A percentile compares a stretch with the other conserved stretches of the same genome.
Evolutionary conservation across 1,140 invertebrate genomes (phyloP).

Genomic region (Parapsyche elsis): DNA sequence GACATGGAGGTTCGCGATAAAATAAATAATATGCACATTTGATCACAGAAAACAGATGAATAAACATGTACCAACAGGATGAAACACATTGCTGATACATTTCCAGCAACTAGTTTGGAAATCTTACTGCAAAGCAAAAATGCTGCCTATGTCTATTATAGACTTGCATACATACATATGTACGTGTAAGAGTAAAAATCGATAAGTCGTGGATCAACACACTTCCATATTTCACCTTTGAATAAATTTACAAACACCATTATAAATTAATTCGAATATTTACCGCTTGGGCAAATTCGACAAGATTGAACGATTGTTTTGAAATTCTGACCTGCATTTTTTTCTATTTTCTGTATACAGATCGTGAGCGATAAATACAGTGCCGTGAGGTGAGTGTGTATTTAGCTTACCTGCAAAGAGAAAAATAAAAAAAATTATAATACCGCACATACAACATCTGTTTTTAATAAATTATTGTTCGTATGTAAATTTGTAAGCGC

Average conservation of each 20-base stretch:
- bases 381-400: neutral
- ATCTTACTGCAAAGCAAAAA: no score
- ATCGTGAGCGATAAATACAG: constrained; percentile 4
- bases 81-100: no score
- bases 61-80: no score
- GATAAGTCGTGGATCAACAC: no score
- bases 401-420: neutral
- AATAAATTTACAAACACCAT: neutral
- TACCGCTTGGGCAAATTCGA: neutral
- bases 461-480: constrained; percentile 15
- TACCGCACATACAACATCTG: constrained; percentile 9
- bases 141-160: no score
- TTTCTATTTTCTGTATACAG: neutral
- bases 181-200: no score
- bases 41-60: no score
- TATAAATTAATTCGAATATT: neutral
- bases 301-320: neutral
- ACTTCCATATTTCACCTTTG: neutral
- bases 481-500: neutral
- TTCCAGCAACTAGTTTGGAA: no score
- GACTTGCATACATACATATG: no score
- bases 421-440: neutral
- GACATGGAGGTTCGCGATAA: no score
- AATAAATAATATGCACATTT: no score
- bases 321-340: neutral